Conservation (phyloP, 2,113 vertebrate species). For the Mirza zaza region DNA sequence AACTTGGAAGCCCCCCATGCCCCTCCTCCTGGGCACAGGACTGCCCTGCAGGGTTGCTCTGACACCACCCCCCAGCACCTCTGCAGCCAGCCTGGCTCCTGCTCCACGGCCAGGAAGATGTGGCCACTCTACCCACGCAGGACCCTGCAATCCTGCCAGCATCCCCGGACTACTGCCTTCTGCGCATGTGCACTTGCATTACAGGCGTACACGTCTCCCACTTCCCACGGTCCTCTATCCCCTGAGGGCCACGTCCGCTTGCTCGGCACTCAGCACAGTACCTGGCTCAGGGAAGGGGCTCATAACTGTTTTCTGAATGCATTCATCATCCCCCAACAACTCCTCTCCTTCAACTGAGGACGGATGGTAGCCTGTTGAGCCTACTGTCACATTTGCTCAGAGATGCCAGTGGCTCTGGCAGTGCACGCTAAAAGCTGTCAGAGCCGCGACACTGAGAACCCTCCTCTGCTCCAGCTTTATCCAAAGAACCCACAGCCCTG, state of each 20-base stretch:
- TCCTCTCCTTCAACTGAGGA: not conserved
- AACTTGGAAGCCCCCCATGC: not conserved
- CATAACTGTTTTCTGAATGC: rapidly evolving
- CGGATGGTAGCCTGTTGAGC: rapidly evolving
- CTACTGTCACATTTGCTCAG: rapidly evolving
- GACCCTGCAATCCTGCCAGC: not conserved
- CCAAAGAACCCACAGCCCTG: not conserved
- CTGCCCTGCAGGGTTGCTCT: rapidly evolving
- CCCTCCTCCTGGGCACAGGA: rapidly evolving
- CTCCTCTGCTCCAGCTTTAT: rapidly evolving
- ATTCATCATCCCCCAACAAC: not conserved
- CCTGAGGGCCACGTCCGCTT: not conserved
- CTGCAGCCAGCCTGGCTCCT: not conserved
- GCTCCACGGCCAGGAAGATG: not conserved
- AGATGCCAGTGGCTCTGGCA: rapidly evolving
- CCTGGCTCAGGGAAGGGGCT: not conserved
- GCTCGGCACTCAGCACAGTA: rapidly evolving
- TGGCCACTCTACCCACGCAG: rapidly evolving
- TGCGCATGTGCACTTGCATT: rapidly evolving
- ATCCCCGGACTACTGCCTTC: not conserved
- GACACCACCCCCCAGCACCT: not conserved
- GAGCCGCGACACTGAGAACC: rapidly evolving
- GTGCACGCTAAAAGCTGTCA: not conserved
- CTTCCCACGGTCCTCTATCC: not conserved
- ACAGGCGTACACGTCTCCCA: rapidly evolving